phyloP scores from a whole-genome alignment of 2,113 vertebrate species.

The Potamarius usumacintae region DNA sequence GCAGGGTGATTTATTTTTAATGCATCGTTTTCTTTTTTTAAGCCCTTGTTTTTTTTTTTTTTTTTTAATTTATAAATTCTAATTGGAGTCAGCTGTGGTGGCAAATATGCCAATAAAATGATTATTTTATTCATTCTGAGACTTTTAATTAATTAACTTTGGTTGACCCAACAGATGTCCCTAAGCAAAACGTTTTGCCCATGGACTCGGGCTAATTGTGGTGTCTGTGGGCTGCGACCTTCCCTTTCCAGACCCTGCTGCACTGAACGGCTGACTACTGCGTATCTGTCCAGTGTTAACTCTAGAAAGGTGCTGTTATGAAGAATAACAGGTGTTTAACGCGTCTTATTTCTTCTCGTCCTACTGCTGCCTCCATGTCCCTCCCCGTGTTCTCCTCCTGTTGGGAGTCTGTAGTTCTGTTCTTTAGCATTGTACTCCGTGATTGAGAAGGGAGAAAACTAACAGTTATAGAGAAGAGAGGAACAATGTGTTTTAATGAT shows the following conservation, averaged over 20 bases:
- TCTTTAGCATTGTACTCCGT: slow-evolving; percentile 37
- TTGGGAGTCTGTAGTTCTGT: slow-evolving; percentile 29
- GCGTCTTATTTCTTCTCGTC: neutral
- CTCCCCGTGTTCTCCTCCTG: slow-evolving; percentile 29
- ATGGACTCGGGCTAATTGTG: neutral
- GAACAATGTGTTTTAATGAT: slow-evolving; percentile 56
- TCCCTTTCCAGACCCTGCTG: neutral
- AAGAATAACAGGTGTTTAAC: slow-evolving; percentile 28
- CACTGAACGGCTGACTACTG: slow-evolving; percentile 31
- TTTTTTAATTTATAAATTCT: slow-evolving; percentile 24
- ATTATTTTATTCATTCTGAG: slow-evolving; percentile 2
- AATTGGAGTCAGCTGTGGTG: neutral
- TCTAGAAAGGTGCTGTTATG: slow-evolving; percentile 36
- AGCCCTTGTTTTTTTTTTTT: neutral
- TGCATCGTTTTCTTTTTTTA: neutral
- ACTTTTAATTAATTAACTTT: slow-evolving; percentile 33
- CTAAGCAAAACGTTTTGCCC: neutral
- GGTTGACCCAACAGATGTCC: neutral
- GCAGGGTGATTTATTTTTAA: slow-evolving; percentile 13
- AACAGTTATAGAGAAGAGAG: slow-evolving; percentile 62
- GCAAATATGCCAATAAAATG: neutral
- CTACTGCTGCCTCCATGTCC: slow-evolving; percentile 21
- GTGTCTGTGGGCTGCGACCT: neutral
- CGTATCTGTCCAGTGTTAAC: slow-evolving; percentile 1
- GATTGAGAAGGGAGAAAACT: slow-evolving; percentile 58